These are phyloP conservation scores for Balanococcus diminutus DNA, from an alignment of 2,888 invertebrate species.

Conservation along the genomic window DNA sequence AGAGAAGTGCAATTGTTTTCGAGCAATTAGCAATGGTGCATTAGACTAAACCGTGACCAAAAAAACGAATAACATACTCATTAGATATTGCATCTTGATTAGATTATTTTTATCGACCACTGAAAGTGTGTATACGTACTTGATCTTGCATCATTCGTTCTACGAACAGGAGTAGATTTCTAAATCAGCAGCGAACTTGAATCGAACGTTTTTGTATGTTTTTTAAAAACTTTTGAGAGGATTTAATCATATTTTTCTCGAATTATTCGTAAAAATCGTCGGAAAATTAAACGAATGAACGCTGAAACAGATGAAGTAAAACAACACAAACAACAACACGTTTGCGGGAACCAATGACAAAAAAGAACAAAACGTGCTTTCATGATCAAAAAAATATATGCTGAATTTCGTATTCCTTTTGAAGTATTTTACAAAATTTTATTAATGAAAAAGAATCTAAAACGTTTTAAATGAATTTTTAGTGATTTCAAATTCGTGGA, in stretches of 20 bases:
- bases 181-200: background rate
- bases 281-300: background rate
- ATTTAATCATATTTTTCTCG: background rate
- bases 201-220: background rate
- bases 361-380: background rate
- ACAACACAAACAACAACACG: background rate
- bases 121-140: background rate
- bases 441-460: too few species aligned
- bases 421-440: too few species aligned
- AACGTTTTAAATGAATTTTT: too few species aligned
- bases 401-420: too few species aligned
- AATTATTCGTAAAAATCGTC: background rate
- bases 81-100: background rate
- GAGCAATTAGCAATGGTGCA: background rate
- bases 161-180: background rate
- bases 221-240: background rate
- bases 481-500: too few species aligned
- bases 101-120: background rate
- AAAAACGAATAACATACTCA: background rate
- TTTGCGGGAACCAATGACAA: conserved; percentile 37
- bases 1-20: background rate
- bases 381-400: background rate
- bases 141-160: background rate
- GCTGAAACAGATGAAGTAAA: background rate
- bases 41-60: background rate